Conservation (phyloP, 2,113 vertebrate species). For the Strigops habroptila region DNA sequence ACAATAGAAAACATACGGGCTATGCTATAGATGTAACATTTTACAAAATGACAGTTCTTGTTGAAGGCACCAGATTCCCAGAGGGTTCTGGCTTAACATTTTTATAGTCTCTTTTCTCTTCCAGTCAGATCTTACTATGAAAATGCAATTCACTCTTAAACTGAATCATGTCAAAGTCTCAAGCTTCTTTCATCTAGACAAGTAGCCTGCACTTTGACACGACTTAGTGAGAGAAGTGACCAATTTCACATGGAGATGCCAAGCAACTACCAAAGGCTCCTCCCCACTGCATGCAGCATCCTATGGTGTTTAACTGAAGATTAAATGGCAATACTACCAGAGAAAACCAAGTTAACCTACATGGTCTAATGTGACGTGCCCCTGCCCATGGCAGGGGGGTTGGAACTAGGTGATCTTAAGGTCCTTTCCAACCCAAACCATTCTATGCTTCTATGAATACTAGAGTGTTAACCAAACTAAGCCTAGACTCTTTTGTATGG, state of each 20-base stretch:
- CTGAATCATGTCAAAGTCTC: background rate
- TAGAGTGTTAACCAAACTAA: background rate
- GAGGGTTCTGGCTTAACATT: constrained; percentile 43
- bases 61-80: constrained; percentile 67
- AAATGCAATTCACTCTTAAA: constrained; percentile 1
- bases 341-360: background rate
- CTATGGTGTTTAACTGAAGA: background rate
- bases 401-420: background rate
- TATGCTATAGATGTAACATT: constrained; percentile 49
- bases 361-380: background rate
- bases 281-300: background rate
- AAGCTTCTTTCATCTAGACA: background rate
- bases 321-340: background rate
- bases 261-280: background rate
- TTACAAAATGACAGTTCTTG: constrained; percentile 65
- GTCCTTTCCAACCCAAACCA: background rate
- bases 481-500: background rate
- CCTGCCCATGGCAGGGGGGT: background rate
- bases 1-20: constrained; percentile 52
- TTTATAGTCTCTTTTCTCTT: constrained; percentile 2
- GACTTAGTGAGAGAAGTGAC: background rate
- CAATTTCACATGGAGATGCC: background rate
- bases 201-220: background rate
- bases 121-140: constrained; percentile 25
- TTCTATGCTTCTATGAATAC: background rate